Base-by-base conservation (phyloP, 2,113 vertebrate species). In the Chionodraco myersi region DNA sequence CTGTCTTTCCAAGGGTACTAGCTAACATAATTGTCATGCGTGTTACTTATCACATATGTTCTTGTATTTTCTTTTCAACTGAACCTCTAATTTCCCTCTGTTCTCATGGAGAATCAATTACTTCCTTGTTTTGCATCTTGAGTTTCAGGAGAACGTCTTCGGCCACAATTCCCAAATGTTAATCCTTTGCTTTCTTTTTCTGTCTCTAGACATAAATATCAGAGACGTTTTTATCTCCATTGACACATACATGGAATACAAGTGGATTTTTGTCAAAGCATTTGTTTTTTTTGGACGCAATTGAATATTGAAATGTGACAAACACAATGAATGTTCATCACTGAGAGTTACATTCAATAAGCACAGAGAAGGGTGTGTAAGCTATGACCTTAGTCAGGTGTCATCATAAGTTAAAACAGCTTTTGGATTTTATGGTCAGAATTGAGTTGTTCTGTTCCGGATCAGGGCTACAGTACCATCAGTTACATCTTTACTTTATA, bases 381-480 rank as follows among this genome's bases (percentile, higher is more conserved):
- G 61, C 56, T 66, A 59, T 82, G 86, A 84, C 71, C 77, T 82
- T 26, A 64, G 67, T 79, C 75, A 71, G 65, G 65, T 86, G 75
- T 75, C 64, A 71, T 62, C 68, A 75, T 72, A 58, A 88, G 76
- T 88, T 75, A 88, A 30, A 80, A 71, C 67, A 30, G 21, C 62
- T 57, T 60, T 64, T 52, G 30, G 26, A 51, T 88, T 76, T 72
- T 70, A 64, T 58, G 61, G 72, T 79, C 72, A 60, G 67, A 71
- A 74, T 62, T 68, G 54, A 3, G 44, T 72, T 83, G 77, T 75
- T 53, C 60, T 67, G 34, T 64, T 84, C 77, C 56, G 45, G 14
- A 72, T 72, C 49, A 48, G 62, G 21, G 13, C 16, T 54, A n/a
- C 48, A 41, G 26, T 47, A 13, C 34, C 1, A 64, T 62, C 64